Evolutionary conservation across 2,113 vertebrate genomes (phyloP).

Genomic region (Hippopotamus amphibius): DNA sequence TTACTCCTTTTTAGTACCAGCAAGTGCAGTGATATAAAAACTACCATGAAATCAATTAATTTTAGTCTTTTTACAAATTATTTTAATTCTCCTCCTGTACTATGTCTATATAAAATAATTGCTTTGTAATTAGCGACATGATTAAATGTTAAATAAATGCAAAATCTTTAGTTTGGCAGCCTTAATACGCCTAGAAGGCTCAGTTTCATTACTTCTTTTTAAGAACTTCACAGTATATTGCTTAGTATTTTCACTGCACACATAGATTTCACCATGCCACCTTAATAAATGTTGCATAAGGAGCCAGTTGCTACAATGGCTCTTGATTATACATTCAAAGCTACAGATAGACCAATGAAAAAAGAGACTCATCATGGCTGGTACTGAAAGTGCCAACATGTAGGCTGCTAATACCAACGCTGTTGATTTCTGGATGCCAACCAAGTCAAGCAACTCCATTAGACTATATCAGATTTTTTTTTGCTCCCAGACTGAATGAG

Average conservation of each 20-base stretch:
- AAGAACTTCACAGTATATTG: conserved; percentile 46
- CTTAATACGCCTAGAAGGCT: neutral
- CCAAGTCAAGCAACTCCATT: conserved; percentile 30
- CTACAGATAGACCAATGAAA: neutral
- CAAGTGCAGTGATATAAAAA: conserved; percentile 3
- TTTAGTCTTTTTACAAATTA: conserved; percentile 69
- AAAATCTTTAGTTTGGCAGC: conserved; percentile 49
- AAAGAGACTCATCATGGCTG: conserved; percentile 35
- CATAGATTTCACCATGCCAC: neutral
- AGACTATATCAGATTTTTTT: conserved; percentile 33
- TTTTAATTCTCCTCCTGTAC: conserved; percentile 57
- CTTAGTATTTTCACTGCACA: conserved; percentile 25
- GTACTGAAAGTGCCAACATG: neutral
- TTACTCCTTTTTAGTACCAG: conserved; percentile 44
- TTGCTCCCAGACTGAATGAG: conserved; percentile 9
- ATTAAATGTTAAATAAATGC: conserved; percentile 75
- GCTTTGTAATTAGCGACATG: conserved; percentile 70
- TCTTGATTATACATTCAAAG: neutral
- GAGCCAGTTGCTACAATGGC: neutral
- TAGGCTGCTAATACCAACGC: conserved; percentile 44
- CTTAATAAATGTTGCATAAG: conserved; percentile 22
- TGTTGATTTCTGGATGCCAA: conserved; percentile 61
- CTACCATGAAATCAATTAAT: conserved; percentile 45
- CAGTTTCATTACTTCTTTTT: neutral
- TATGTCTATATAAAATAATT: conserved; percentile 60